Conservation (phyloP, 2,797 vertebrate genomes). For the Huso huso region DNA sequence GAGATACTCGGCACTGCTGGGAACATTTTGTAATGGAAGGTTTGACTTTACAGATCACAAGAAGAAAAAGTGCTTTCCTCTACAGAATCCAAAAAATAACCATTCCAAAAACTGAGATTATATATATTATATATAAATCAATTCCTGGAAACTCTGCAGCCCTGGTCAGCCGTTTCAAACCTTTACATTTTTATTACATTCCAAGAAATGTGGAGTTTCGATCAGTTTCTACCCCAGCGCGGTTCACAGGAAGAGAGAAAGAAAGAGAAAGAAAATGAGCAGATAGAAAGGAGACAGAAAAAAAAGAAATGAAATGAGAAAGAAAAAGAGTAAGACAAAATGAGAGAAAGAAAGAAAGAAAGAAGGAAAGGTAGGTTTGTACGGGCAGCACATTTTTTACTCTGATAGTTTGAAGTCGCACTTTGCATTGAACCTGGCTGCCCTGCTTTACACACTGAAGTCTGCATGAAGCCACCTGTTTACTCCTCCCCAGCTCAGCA, state of each 20-base stretch:
- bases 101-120: too few species aligned
- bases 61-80: too few species aligned
- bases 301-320: not conserved
- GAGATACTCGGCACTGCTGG: too few species aligned
- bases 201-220: not conserved
- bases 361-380: too few species aligned
- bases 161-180: too few species aligned
- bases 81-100: not conserved
- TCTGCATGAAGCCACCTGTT: not conserved
- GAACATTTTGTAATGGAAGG: too few species aligned
- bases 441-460: not conserved
- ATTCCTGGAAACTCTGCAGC: not conserved
- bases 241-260: not conserved
- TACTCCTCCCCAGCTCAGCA: not conserved
- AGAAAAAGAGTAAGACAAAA: not conserved
- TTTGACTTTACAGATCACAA: too few species aligned
- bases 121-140: not conserved
- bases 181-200: not conserved
- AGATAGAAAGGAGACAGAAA: too few species aligned
- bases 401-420: too few species aligned
- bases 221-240: too few species aligned
- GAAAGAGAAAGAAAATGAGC: not conserved
- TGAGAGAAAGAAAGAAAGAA: not conserved
- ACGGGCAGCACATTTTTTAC: too few species aligned
- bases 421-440: not conserved